A percentile compares a stretch with the other conserved stretches of the same genome.
Evolutionary conservation across 2,113 vertebrate genomes (phyloP).

Genomic region (Rhynchomys soricoides): DNA sequence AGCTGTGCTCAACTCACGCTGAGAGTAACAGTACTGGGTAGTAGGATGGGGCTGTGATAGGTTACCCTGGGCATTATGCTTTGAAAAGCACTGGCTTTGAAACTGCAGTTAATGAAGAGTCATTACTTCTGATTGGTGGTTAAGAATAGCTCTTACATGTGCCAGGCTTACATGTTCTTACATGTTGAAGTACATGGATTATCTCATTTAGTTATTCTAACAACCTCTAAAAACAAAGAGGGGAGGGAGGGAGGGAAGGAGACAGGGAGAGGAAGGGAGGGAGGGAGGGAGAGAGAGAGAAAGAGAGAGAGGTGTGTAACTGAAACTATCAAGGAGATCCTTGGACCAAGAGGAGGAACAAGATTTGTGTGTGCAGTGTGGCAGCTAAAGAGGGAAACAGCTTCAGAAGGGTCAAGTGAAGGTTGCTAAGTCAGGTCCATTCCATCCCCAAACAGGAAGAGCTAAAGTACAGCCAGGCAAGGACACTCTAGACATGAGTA

Average conservation of each 20-base stretch:
- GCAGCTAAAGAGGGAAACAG: not conserved
- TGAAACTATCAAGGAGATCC: not conserved
- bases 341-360: not conserved
- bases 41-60: not conserved
- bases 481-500: not conserved
- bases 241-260: rapidly evolving
- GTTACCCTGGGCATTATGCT: not conserved
- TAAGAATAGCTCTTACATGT: conserved; percentile 13
- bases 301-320: not conserved
- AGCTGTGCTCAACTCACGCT: not conserved
- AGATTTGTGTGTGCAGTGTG: not conserved
- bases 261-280: too few species aligned
- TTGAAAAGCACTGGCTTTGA: not conserved
- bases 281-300: too few species aligned
- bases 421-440: not conserved
- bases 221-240: not conserved
- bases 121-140: not conserved
- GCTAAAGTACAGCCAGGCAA: not conserved
- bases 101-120: not conserved
- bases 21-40: not conserved
- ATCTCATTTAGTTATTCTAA: conserved; percentile 9
- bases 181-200: not conserved
- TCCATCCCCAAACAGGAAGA: not conserved
- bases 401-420: not conserved
- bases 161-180: too few species aligned